phyloP scores from a whole-genome alignment of 2,113 vertebrate species.

The Danionella cerebrum region DNA sequence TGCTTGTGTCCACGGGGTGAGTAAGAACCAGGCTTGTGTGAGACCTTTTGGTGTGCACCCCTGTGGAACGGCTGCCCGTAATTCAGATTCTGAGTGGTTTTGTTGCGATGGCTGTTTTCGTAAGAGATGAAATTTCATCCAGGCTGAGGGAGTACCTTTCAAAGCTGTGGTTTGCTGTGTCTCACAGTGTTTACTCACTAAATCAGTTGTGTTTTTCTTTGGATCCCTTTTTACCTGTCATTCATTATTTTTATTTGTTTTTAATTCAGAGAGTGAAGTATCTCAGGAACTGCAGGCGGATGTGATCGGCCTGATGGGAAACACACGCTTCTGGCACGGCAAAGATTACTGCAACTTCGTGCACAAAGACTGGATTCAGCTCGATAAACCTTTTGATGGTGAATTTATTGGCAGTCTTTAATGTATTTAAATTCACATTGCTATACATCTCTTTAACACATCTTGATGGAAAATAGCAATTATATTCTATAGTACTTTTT shows the following conservation, averaged over 20 bases:
- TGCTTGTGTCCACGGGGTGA: conserved; percentile 67
- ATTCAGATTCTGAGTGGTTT: neutral
- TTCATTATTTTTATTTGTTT: neutral
- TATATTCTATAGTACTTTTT: too few relatives aligned
- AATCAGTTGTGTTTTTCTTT: neutral
- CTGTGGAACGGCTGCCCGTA: neutral
- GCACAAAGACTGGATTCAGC: conserved; percentile 94
- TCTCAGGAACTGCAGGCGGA: conserved; percentile 67
- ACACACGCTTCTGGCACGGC: conserved; percentile 95
- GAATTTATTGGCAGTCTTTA: conserved; percentile 37
- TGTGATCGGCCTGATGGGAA: conserved; percentile 77
- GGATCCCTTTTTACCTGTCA: neutral
- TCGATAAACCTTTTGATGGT: conserved; percentile 97
- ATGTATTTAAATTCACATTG: neutral
- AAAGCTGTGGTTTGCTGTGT: neutral
- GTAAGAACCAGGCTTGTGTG: conserved; percentile 47
- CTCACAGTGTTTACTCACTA: neutral
- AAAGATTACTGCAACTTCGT: conserved; percentile 99
- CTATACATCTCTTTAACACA: too few relatives aligned
- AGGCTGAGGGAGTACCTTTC: neutral
- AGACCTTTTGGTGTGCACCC: neutral
- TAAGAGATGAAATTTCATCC: neutral
- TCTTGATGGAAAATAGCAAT: too few relatives aligned
- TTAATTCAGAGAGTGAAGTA: conserved; percentile 60
- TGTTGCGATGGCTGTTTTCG: neutral